These are phyloP conservation scores for Trichomalopsis sarcophagae DNA, from an alignment of 1,140 invertebrate species.

Conservation along the genomic window DNA sequence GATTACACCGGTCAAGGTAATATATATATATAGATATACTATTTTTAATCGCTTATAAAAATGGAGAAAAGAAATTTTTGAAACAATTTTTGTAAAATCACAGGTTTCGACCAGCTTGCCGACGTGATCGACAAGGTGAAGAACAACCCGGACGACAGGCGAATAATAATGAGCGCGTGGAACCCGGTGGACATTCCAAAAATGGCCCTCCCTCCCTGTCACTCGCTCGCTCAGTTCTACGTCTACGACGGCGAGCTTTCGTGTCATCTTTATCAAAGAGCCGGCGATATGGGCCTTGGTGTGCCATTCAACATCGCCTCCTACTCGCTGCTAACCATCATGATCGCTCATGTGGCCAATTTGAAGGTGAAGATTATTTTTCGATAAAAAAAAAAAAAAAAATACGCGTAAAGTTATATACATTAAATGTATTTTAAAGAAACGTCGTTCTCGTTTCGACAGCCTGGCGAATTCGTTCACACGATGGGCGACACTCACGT, in stretches of 20 bases:
- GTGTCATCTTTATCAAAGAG: slow-evolving; percentile 96
- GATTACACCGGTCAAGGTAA: slow-evolving; percentile 92
- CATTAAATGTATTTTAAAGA: neutral
- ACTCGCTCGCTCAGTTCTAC: slow-evolving; percentile 96
- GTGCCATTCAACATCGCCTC: slow-evolving; percentile 99
- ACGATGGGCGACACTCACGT: slow-evolving; percentile 98
- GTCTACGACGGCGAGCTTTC: slow-evolving; percentile 89
- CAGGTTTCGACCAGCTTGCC: slow-evolving; percentile 89
- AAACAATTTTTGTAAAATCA: no score
- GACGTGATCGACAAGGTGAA: slow-evolving; percentile 90
- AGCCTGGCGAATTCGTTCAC: slow-evolving; percentile 97
- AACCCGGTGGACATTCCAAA: slow-evolving; percentile 91
- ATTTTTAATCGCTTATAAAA: no score
- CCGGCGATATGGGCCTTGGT: slow-evolving; percentile 98
- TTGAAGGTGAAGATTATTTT: slow-evolving; percentile 78
- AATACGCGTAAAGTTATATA: neutral
- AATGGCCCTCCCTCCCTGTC: slow-evolving; percentile 99
- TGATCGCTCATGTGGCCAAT: slow-evolving; percentile 96
- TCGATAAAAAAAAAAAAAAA: no score
- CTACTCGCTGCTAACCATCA: slow-evolving; percentile 94
- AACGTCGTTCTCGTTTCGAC: slow-evolving; percentile 57
- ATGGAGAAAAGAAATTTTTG: no score
- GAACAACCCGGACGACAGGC: slow-evolving; percentile 88
- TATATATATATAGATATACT: neutral
- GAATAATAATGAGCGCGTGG: slow-evolving; percentile 97